phyloP scores from a whole-genome alignment of 2,113 vertebrate genomes.

The Suricata suricatta region DNA sequence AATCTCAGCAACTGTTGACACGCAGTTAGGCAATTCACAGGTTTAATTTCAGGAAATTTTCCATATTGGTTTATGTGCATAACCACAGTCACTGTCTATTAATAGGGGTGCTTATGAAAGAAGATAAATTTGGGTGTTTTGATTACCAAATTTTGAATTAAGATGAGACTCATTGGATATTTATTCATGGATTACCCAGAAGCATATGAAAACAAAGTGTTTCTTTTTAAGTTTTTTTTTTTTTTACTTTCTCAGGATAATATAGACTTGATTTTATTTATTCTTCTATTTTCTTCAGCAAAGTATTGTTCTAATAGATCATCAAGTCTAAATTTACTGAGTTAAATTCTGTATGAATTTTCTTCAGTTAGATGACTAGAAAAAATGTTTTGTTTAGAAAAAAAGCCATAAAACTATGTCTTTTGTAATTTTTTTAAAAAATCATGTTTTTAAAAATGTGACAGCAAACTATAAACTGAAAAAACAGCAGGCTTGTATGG shows the following conservation, averaged over 20 bases:
- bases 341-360: conserved; percentile 44
- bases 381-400: conserved; percentile 15
- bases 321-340: conserved; percentile 29
- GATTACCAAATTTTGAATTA: conserved; percentile 52
- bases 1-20: not conserved
- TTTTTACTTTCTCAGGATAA: conserved; percentile 6
- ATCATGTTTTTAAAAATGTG: conserved; percentile 56
- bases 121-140: conserved; percentile 50
- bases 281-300: not conserved
- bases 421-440: conserved; percentile 61
- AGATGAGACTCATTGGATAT: conserved; percentile 27
- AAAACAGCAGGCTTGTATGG: not conserved
- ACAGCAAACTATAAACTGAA: conserved; percentile 64
- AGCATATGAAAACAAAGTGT: not conserved
- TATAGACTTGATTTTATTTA: conserved; percentile 51
- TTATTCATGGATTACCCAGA: conserved; percentile 44
- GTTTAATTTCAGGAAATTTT: conserved; percentile 13
- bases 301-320: conserved; percentile 19
- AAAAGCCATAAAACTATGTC: not conserved
- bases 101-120: not conserved
- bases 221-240: too few species aligned
- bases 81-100: not conserved
- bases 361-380: not conserved
- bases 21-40: not conserved
- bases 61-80: not conserved